Evolutionary conservation across 2,797 vertebrate species (phyloP).

Genomic region (Channa striata): DNA sequence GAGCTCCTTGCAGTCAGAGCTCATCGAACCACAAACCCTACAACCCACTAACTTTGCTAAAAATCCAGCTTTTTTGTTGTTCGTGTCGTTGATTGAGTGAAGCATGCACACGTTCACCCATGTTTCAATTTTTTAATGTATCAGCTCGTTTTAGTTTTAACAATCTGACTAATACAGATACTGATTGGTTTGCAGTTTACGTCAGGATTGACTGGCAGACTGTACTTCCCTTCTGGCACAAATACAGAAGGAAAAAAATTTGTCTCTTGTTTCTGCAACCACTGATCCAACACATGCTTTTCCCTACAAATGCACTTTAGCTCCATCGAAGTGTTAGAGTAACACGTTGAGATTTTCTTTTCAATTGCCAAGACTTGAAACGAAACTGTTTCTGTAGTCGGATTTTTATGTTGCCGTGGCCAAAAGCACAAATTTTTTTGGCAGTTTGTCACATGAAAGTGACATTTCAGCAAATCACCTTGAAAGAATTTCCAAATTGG

Average conservation of each 20-base stretch:
- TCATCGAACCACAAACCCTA: slow-evolving; percentile 18
- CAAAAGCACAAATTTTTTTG: too few relatives aligned
- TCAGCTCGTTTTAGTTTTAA: not conserved
- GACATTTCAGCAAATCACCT: too few relatives aligned
- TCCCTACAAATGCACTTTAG: not conserved
- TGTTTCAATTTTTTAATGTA: not conserved
- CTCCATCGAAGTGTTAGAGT: not conserved
- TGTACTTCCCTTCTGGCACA: not conserved
- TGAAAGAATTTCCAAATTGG: too few relatives aligned
- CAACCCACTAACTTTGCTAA: not conserved
- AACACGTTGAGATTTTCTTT: too few relatives aligned
- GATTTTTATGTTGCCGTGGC: too few relatives aligned
- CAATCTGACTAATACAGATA: not conserved
- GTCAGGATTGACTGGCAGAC: not conserved
- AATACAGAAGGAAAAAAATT: too few relatives aligned
- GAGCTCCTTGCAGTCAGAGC: not conserved
- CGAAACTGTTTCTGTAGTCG: too few relatives aligned
- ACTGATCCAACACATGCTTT: too few relatives aligned
- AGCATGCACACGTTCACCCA: not conserved
- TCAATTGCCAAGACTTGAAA: too few relatives aligned
- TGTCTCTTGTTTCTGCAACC: not conserved
- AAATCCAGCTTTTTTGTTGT: slow-evolving; percentile 8
- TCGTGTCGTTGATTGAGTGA: not conserved
- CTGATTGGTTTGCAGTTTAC: not conserved
- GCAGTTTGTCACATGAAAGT: too few relatives aligned